Conservation (phyloP, 2,888 invertebrate species). For the Bombylius major region DNA sequence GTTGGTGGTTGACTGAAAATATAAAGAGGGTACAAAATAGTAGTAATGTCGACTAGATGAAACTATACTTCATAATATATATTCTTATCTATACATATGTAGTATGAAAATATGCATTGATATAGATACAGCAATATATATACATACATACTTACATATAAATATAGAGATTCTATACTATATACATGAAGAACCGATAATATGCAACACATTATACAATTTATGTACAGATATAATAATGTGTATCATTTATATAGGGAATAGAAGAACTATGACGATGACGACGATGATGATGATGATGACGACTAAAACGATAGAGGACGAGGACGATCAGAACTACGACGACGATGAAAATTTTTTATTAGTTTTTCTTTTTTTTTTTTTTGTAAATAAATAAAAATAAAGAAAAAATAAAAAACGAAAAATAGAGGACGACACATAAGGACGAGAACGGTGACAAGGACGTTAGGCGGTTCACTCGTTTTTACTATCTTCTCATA, state of each 20-base stretch:
- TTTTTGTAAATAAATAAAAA: not conserved
- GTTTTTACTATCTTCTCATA: not conserved
- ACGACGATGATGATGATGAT: no score
- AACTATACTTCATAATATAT: not conserved
- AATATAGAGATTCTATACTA: not conserved
- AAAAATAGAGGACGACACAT: not conserved
- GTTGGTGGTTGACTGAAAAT: no score
- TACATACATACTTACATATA: no score
- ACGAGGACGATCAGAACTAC: conserved; percentile 12
- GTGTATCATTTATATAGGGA: no score
- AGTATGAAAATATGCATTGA: no score
- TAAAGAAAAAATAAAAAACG: not conserved
- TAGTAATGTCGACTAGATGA: not conserved
- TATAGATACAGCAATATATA: no score
- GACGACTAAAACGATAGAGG: conserved; percentile 8
- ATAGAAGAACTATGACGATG: no score
- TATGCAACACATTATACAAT: no score
- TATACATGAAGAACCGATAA: conserved; percentile 9
- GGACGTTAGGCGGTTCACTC: conserved; percentile 3
- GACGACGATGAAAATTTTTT: not conserved
- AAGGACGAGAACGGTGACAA: conserved; percentile 5
- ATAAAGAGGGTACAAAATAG: no score
- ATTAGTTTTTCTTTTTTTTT: no score
- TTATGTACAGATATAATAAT: no score
- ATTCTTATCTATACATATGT: no score